Conservation (phyloP, 1,140 invertebrate species). For the Eubasilissa regina region DNA sequence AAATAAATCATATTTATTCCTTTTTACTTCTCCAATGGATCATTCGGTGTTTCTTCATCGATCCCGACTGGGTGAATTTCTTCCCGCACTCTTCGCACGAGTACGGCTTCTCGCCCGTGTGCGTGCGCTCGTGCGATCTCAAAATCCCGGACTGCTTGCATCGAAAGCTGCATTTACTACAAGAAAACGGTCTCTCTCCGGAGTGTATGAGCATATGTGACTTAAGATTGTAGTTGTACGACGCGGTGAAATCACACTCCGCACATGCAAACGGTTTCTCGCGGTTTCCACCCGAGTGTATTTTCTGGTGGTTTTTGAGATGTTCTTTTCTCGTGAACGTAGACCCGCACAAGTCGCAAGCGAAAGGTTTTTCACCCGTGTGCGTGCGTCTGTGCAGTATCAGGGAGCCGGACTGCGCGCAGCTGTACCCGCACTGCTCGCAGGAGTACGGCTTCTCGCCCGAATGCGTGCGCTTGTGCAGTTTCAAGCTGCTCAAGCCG, state of each 20-base stretch:
- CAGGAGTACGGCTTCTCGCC: constrained; percentile 45
- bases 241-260: not conserved
- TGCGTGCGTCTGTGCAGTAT: constrained; percentile 6
- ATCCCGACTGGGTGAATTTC: not conserved
- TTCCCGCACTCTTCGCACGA: not conserved
- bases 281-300: not conserved
- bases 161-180: not conserved
- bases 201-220: not conserved
- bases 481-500: constrained; percentile 36
- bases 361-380: constrained; percentile 1
- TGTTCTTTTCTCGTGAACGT: not conserved
- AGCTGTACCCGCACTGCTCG: constrained; percentile 28
- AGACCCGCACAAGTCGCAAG: not conserved
- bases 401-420: not conserved
- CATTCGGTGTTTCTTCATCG: not conserved
- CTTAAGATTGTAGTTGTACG: not conserved
- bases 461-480: constrained; percentile 37
- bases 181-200: not conserved
- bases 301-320: not conserved
- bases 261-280: not conserved
- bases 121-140: not conserved
- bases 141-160: not conserved
- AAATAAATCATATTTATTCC: too few relatives aligned
- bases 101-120: not conserved
- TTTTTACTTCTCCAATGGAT: too few relatives aligned